Percentiles rank a stretch among this genome's conserved stretches.
Conservation (phyloP, 2,888 invertebrate species). For the Drosophila tripunctata region DNA sequence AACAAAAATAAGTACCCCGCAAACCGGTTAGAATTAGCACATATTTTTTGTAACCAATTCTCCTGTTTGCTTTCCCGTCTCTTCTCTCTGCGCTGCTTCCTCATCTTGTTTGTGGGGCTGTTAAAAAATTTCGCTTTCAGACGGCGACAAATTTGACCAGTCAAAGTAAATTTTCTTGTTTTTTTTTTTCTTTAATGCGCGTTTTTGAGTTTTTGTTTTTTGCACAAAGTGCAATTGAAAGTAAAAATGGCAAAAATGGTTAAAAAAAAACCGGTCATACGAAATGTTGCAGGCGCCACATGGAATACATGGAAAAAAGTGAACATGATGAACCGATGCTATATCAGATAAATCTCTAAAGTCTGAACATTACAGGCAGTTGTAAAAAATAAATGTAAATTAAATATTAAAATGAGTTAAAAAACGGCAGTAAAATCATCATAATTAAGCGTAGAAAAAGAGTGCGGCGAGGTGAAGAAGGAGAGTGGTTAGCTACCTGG, state of each 20-base stretch:
- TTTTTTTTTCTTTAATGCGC: constrained; percentile 6
- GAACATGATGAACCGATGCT: not conserved
- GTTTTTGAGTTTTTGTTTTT: constrained; percentile 25
- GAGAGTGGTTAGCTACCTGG: constrained; percentile 11
- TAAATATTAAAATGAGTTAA: constrained; percentile 16
- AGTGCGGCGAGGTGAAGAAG: not conserved
- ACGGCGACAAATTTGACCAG: constrained; percentile 37
- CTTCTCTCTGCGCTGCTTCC: not conserved
- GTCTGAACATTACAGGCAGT: constrained; percentile 8
- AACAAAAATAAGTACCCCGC: not conserved
- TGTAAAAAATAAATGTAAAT: constrained; percentile 26
- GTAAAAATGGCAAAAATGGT: constrained; percentile 60
- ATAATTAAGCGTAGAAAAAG: constrained; percentile 19
- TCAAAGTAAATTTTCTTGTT: constrained; percentile 27
- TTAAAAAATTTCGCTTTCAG: constrained; percentile 67
- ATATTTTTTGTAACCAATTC: not conserved
- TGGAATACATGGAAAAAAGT: constrained; percentile 7
- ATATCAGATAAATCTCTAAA: not conserved
- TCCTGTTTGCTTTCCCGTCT: not conserved
- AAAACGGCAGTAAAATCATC: constrained; percentile 19
- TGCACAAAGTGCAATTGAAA: constrained; percentile 54
- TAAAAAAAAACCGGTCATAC: constrained; percentile 48
- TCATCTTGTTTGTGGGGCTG: constrained; percentile 7
- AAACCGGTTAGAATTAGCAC: constrained; percentile 18
- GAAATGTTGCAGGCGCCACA: constrained; percentile 24